phyloP scores from a whole-genome alignment of 2,797 vertebrate species.

The Paramormyrops hopkinsi region DNA sequence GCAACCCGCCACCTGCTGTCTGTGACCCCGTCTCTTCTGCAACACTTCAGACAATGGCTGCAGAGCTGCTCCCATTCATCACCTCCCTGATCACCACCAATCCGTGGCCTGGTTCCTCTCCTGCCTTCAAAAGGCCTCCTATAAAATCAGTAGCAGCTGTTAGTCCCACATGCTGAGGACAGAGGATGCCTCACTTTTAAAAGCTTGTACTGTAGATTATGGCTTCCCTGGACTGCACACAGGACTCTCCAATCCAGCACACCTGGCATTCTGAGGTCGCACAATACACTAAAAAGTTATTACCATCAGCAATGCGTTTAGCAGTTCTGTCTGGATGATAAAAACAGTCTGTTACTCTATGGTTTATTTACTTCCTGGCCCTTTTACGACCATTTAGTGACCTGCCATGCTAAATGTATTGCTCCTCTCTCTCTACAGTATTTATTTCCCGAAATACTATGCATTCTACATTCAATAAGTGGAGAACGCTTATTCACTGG shows the following conservation, averaged over 20 bases:
- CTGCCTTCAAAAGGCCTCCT: neutral
- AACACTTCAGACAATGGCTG: neutral
- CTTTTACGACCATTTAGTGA: neutral
- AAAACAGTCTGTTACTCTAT: neutral
- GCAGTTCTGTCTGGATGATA: neutral
- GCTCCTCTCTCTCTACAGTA: neutral
- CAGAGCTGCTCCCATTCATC: neutral
- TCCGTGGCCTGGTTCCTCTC: neutral
- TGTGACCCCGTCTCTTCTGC: neutral
- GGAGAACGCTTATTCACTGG: neutral
- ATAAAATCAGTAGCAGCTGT: conserved; percentile 2
- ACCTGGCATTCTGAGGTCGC: neutral
- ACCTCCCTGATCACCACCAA: neutral
- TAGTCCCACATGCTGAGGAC: neutral
- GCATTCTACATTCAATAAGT: neutral
- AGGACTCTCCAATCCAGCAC: neutral
- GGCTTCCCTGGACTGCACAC: neutral
- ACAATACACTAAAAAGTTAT: neutral
- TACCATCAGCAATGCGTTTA: neutral
- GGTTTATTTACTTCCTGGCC: conserved; percentile 1
- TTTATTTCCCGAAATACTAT: neutral
- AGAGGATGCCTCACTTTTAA: neutral
- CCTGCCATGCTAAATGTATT: neutral
- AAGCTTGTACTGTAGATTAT: neutral
- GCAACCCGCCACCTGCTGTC: neutral